A percentile compares a stretch with the other conserved stretches of the same genome.
Conservation (phyloP, 2,888 invertebrate species). For the Amiota mariae region DNA sequence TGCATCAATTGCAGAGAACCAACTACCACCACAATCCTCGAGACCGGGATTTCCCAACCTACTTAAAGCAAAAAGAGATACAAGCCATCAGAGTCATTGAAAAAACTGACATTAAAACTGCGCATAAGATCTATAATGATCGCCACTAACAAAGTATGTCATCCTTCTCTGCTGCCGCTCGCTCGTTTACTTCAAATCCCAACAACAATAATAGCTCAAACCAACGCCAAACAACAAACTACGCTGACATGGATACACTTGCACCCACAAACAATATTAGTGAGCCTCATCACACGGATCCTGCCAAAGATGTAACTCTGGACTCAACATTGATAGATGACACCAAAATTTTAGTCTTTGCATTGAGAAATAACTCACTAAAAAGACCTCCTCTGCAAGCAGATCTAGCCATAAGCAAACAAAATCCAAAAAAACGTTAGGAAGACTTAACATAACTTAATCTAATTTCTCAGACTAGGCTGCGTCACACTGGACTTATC, state of each 20-base stretch:
- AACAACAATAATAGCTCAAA: not conserved
- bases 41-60: no score
- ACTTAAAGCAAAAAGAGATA: no score
- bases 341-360: not conserved
- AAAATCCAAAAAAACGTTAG: not conserved
- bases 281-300: not conserved
- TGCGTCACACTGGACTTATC: not conserved
- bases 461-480: not conserved
- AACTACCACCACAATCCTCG: no score
- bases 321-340: not conserved
- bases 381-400: not conserved
- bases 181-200: not conserved
- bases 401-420: no score
- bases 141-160: not conserved
- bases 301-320: not conserved
- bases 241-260: not conserved
- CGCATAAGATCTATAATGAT: not conserved
- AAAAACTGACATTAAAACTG: constrained; percentile 1
- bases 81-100: constrained; percentile 4
- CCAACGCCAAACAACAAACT: not conserved
- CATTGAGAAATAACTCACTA: constrained; percentile 7
- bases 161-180: not conserved
- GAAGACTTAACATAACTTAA: constrained; percentile 6
- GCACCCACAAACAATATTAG: not conserved
- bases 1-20: constrained; percentile 11